Conservation (phyloP, 2,113 vertebrate genomes). For the Cephalophus harveyi region DNA sequence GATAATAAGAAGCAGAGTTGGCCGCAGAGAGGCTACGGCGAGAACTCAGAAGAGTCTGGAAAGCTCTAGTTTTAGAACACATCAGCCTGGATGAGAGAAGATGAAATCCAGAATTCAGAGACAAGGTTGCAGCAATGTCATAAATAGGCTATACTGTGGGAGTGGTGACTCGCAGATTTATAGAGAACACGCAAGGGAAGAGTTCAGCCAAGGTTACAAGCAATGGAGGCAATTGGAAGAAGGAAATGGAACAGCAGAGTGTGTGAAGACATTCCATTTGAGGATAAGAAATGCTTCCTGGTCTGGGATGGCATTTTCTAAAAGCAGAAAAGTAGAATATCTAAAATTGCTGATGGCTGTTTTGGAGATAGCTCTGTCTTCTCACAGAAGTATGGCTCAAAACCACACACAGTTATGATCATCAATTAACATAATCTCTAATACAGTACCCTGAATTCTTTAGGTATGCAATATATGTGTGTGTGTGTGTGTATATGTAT, state of each 20-base stretch:
- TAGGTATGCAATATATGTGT: background rate
- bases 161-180: conserved; percentile 29
- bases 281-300: conserved; percentile 28
- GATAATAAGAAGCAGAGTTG: conserved; percentile 8
- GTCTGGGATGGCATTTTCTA: background rate
- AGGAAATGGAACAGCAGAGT: background rate
- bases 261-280: background rate
- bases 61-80: conserved; percentile 9
- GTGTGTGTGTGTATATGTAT: too few relatives aligned
- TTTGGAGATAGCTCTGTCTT: background rate
- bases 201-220: conserved; percentile 41
- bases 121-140: background rate
- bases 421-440: background rate
- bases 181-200: background rate
- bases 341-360: background rate
- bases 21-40: background rate
- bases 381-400: background rate
- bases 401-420: background rate
- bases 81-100: background rate
- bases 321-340: background rate
- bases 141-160: conserved; percentile 10
- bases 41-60: background rate
- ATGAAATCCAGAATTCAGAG: conserved; percentile 53
- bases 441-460: background rate
- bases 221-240: conserved; percentile 38